phyloP scores from a whole-genome alignment of 2,888 invertebrate species.

The Galeruca laticollis region DNA sequence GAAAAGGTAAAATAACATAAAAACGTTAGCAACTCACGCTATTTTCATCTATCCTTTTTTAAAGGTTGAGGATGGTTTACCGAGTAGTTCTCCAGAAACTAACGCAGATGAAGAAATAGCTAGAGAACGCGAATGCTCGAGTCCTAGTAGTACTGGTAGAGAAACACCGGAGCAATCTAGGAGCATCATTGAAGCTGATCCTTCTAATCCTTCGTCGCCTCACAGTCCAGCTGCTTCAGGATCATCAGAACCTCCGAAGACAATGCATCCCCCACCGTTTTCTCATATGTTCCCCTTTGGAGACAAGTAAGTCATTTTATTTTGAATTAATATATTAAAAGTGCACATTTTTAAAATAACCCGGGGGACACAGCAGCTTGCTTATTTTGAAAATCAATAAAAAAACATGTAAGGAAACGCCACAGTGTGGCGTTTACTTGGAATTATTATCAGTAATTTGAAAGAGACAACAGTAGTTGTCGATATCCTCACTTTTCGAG shows the following conservation, averaged over 20 bases:
- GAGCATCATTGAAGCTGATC: conserved; percentile 49
- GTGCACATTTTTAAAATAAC: no score
- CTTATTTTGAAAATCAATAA: no score
- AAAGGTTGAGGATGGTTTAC: conserved; percentile 59
- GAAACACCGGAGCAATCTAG: conserved; percentile 57
- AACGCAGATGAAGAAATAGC: conserved; percentile 60
- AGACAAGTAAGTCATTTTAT: conserved; percentile 71
- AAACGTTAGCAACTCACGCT: neutral
- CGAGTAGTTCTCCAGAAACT: conserved; percentile 60
- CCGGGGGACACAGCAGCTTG: no score
- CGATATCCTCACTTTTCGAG: no score
- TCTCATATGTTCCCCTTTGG: conserved; percentile 77
- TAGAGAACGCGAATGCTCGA: conserved; percentile 61
- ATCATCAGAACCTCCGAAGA: conserved; percentile 72
- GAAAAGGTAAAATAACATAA: conserved; percentile 68
- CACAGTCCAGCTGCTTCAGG: conserved; percentile 72
- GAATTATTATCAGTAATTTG: no score
- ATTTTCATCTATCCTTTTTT: neutral
- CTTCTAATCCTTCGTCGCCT: conserved; percentile 64
- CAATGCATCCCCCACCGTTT: conserved; percentile 72
- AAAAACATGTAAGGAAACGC: no score
- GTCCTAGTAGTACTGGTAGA: conserved; percentile 59
- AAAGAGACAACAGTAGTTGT: no score
- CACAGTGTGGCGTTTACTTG: no score
- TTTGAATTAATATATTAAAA: no score